Conservation (phyloP, 2,797 vertebrate genomes). For the Pygocentrus nattereri region DNA sequence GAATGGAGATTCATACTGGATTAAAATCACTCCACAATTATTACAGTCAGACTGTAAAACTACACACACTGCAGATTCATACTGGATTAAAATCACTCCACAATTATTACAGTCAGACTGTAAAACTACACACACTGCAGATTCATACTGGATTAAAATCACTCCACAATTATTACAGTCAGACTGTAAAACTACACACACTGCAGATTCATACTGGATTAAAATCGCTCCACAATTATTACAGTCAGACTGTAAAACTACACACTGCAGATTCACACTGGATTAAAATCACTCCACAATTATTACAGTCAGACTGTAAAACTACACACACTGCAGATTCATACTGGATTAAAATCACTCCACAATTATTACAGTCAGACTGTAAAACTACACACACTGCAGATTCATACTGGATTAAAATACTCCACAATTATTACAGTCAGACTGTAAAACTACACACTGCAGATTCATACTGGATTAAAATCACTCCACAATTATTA, state of each 20-base stretch:
- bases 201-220: neutral
- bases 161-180: neutral
- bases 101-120: too few species aligned
- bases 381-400: too few species aligned
- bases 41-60: neutral
- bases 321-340: neutral
- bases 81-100: neutral
- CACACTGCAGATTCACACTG: too few species aligned
- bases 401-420: neutral
- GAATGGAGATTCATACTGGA: neutral
- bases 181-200: neutral
- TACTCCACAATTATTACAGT: neutral
- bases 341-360: neutral
- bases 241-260: too few species aligned
- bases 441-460: neutral
- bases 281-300: too few species aligned
- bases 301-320: neutral
- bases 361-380: neutral
- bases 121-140: too few species aligned
- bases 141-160: neutral
- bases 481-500: neutral
- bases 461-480: neutral
- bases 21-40: neutral
- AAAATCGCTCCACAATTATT: neutral
- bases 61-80: neutral